Conservation (phyloP, 2,113 vertebrate genomes). For the Hippolais icterina region DNA sequence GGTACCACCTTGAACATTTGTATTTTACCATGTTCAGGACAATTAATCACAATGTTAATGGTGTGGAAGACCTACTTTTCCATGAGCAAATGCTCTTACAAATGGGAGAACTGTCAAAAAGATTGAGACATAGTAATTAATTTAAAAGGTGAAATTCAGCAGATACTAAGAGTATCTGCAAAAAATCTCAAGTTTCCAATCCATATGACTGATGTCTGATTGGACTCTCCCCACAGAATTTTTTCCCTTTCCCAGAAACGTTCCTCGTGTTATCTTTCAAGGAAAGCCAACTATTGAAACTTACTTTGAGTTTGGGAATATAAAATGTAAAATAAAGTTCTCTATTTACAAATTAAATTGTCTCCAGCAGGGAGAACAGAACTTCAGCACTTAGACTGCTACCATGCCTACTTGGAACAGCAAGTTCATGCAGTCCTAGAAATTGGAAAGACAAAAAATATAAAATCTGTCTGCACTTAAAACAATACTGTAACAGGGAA, state of each 20-base stretch:
- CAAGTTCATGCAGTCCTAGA: not conserved
- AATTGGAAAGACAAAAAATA: not conserved
- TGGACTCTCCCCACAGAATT: not conserved
- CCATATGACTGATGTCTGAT: not conserved
- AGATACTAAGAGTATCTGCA: not conserved
- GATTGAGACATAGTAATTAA: not conserved
- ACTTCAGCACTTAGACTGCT: not conserved
- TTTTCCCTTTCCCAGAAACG: not conserved
- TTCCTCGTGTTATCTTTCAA: not conserved
- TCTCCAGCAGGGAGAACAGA: not conserved
- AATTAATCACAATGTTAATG: not conserved
- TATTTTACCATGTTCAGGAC: not conserved
- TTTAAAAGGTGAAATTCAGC: not conserved
- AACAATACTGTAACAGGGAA: not conserved
- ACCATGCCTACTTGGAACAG: not conserved
- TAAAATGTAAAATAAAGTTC: not conserved
- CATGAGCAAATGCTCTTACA: not conserved
- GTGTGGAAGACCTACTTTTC: not conserved
- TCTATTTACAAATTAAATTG: not conserved
- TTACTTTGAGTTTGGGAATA: not conserved
- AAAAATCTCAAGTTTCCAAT: not conserved
- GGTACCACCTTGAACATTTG: not conserved
- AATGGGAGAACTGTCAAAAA: not conserved
- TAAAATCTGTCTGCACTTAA: not conserved
- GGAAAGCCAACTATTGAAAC: not conserved